Base-by-base conservation (phyloP, 2,888 invertebrate genomes). In the Cheilosia vulpina region DNA sequence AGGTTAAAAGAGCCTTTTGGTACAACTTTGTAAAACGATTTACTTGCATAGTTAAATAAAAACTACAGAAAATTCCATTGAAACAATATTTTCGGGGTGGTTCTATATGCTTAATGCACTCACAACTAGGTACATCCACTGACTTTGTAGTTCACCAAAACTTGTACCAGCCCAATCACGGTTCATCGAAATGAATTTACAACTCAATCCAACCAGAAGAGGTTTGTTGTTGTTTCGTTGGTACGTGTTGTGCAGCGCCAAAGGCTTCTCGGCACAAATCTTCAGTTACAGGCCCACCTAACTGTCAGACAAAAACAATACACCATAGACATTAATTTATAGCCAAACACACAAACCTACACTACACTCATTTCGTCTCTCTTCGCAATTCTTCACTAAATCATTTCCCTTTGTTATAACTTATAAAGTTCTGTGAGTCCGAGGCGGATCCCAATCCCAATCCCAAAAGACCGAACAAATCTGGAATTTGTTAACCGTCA, bases 401-500 rank as follows among this genome's bases (percentile, higher is more conserved):
- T 34, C 43, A 69, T 31, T 58, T 34, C 13, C 34, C 58, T 60
- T 17, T 53, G 38, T 60, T 47, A 38, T 4, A 13, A 38, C 17
- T n/a, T 43, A 17, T 19, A 41, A 19, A 9, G 21, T 57, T 57
- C 65, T 65, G 6, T 4, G n/a, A 34, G 38, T 52, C 41, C 53
- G 21, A 60, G 83, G 79, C 71, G 73, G 72, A 19, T 47, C 62
- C 43, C 27, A 38, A 38, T 11, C 3, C 34, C 31, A 31, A 6
- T 9, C 1, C 6, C 1, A 27, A 55, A 34, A 55, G 57, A 55
- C 27, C 19, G 58, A 73, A 83, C 58, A 75, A 75, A 73, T 58
- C 50, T 57, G 9, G 47, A 73, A 79, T 79, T 79, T 83, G 73
- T 73, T 68, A 79, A 43, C 52, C 79, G 52, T 52, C 72, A 79